Evolutionary conservation across 1,140 invertebrate species (phyloP).

Genomic region (Marisa cornuarietis): DNA sequence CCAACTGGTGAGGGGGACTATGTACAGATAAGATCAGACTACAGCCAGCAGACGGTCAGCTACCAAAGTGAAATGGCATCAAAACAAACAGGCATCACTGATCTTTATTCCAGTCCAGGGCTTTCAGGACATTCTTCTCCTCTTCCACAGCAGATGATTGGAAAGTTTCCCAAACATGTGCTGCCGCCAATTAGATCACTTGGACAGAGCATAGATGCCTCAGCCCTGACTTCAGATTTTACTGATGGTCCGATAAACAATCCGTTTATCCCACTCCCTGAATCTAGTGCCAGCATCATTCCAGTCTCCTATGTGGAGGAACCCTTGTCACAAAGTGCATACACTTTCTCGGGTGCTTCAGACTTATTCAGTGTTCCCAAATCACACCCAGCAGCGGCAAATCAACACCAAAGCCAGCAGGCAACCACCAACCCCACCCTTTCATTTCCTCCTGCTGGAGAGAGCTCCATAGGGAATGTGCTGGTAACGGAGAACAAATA

Average conservation of each 20-base stretch:
- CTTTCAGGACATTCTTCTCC: too few species aligned
- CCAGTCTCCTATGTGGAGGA: background rate
- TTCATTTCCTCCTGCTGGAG: background rate
- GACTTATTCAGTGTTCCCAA: slow-evolving; percentile 5
- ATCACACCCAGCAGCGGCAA: background rate
- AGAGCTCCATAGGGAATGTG: background rate
- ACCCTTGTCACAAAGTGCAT: background rate
- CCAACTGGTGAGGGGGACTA: slow-evolving; percentile 29
- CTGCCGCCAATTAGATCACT: slow-evolving; percentile 25
- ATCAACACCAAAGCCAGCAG: too few species aligned
- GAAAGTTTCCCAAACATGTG: slow-evolving; percentile 29
- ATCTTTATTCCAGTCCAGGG: too few species aligned
- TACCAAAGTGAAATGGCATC: slow-evolving; percentile 1
- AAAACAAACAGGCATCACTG: background rate
- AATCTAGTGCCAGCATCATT: background rate
- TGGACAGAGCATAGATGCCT: background rate
- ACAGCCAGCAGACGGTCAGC: slow-evolving; percentile 13
- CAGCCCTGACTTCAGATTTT: slow-evolving; percentile 1
- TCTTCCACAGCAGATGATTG: slow-evolving; percentile 6
- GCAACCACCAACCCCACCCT: too few species aligned
- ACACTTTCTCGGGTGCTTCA: slow-evolving; percentile 14
- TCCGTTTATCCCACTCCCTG: background rate
- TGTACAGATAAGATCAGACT: slow-evolving; percentile 28
- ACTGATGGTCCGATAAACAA: background rate
- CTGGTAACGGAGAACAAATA: slow-evolving; percentile 20